These are phyloP conservation scores for human (Homo sapiens) DNA, from an alignment of 2,113 vertebrate genomes.

Conservation along the genomic window GRCh38 chr11:73384501-73385000, in stretches of 20 bases:
- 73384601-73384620: neutral
- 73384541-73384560: neutral
- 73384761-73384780: neutral
- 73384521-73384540: neutral
- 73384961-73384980: neutral
- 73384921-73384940: neutral
- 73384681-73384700: neutral
- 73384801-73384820: neutral
- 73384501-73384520: neutral
- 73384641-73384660: neutral
- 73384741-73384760: neutral
- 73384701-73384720: neutral
- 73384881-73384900: slow-evolving; percentile 47
- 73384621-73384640: neutral
- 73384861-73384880: neutral
- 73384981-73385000: neutral
- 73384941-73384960: neutral
- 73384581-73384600: neutral
- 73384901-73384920: slow-evolving; percentile 38
- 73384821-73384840: neutral
- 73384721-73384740: neutral
- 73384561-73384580: neutral
- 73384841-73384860: neutral
- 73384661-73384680: neutral
- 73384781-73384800: neutral